These are phyloP conservation scores for Calyptomena viridis DNA, from an alignment of 2,113 vertebrate species.

Conservation along the genomic window DNA sequence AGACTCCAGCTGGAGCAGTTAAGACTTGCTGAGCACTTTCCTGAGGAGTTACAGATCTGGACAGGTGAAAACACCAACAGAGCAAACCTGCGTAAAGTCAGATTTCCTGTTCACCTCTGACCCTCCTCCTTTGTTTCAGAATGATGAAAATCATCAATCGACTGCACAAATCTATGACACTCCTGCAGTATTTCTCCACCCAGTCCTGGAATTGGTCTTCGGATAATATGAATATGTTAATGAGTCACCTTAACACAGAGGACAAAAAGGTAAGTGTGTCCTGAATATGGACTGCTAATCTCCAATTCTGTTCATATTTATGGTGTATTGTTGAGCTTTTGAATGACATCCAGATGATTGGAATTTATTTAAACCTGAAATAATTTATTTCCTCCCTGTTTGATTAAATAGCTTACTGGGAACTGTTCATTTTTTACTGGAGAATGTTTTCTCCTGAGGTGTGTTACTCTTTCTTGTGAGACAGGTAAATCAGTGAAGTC, in stretches of 20 bases:
- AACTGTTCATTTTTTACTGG: neutral
- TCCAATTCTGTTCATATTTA: neutral
- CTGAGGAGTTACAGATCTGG: neutral
- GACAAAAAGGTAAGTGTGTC: slow-evolving; percentile 82
- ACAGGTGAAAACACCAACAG: neutral
- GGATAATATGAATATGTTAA: slow-evolving; percentile 88
- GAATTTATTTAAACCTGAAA: neutral
- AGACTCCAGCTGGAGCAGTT: neutral
- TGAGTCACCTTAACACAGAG: slow-evolving; percentile 85
- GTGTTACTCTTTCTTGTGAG: neutral
- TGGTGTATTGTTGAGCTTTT: neutral
- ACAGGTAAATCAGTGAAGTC: neutral
- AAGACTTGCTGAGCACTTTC: neutral
- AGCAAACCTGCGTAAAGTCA: neutral
- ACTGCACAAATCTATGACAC: slow-evolving; percentile 83
- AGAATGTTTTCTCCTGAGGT: neutral
- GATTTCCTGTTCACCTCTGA: neutral
- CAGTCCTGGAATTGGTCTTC: slow-evolving; percentile 95
- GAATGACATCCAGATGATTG: neutral
- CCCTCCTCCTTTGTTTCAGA: slow-evolving; percentile 56
- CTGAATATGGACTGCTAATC: neutral
- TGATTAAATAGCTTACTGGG: neutral
- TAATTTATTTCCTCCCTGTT: neutral
- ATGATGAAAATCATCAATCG: slow-evolving; percentile 91
- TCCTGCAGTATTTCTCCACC: slow-evolving; percentile 91